Base-by-base conservation (phyloP, 2,797 vertebrate species). In the Ctenochaetus hawaiiensis region DNA sequence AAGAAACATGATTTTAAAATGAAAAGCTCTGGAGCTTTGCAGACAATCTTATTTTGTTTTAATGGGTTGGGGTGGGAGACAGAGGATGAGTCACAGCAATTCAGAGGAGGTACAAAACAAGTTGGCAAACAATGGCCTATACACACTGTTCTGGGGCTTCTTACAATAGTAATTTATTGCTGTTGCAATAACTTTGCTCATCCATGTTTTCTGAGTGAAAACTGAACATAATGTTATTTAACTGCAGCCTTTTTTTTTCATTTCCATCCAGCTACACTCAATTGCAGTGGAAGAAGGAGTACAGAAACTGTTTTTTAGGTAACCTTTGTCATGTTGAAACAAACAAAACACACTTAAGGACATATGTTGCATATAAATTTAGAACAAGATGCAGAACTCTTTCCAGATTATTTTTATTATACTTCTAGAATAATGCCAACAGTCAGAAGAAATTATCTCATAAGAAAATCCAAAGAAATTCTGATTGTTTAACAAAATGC, bases 21-120 rank as follows among this genome's bases (percentile, higher is more conserved):
- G 13, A 17, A 67, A 67, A 66, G 11, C 11, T 66, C 1, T 56
- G 41, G 23, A 48, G 48, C n/a, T 73, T 65, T 67, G 26, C 10
- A 75, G 34, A 16, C 34, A 14, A 18, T 73, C n/a, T 49, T 17
- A 47, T 67, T 77, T n/a, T 58, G 6, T 64, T 57, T 54, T n/a
- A 22, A 48, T 47, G 20, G n/a, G 23, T 47, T 1, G 7, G 16
- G 2, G 18, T 34, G 30, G 8, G 12, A 20, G 13, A 51, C 1
- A 34, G 3, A 16, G 12, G 44, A 18, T 48, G 67, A 81, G 53
- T 68, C 54, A 61, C 44, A 14, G 37, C 1, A 17, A 37, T 53
- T 43, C 20, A 57, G 22, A 23, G 26, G 44, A 13, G 49, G 0
- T 14, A 65, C 43, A 48, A n/a, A 22, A 26, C 11, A 41, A 41